Conservation (phyloP, 2,113 vertebrate genomes). For the Toxotes chatareus region DNA sequence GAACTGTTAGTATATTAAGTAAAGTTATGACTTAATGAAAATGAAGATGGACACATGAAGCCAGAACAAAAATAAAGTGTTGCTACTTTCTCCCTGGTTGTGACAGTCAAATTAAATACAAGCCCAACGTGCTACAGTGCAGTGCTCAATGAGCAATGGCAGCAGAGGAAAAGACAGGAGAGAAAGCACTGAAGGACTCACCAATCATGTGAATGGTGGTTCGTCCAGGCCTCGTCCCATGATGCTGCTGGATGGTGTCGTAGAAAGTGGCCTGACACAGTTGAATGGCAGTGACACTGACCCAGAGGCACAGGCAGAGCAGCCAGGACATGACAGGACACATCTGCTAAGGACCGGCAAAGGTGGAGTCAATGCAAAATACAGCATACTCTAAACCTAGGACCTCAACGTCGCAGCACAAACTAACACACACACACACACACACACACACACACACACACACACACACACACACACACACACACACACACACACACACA, state of each 20-base stretch:
- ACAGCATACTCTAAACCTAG: conserved; percentile 52
- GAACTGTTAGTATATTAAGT: conserved; percentile 34
- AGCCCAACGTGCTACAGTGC: conserved; percentile 5
- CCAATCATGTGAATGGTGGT: conserved; percentile 83
- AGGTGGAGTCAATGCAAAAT: conserved; percentile 73
- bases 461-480: conserved; percentile 19
- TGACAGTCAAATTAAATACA: conserved; percentile 49
- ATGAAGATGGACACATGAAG: conserved; percentile 32
- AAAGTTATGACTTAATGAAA: conserved; percentile 37
- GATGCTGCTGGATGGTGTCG: conserved; percentile 93
- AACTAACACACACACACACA: not conserved
- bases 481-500: not conserved
- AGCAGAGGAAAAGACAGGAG: not conserved
- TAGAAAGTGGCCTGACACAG: conserved; percentile 95
- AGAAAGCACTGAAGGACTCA: conserved; percentile 55
- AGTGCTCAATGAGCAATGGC: not conserved
- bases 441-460: not conserved
- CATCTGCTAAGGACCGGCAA: conserved; percentile 85
- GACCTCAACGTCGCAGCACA: conserved; percentile 14
- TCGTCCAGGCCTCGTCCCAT: conserved; percentile 92
- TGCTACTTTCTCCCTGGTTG: conserved; percentile 16
- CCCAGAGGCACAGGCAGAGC: conserved; percentile 93
- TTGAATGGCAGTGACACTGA: conserved; percentile 91
- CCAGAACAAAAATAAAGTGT: conserved; percentile 8
- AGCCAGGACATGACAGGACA: conserved; percentile 97